phyloP scores from a whole-genome alignment of 2,888 invertebrate species.

The Eristalis intricaria region DNA sequence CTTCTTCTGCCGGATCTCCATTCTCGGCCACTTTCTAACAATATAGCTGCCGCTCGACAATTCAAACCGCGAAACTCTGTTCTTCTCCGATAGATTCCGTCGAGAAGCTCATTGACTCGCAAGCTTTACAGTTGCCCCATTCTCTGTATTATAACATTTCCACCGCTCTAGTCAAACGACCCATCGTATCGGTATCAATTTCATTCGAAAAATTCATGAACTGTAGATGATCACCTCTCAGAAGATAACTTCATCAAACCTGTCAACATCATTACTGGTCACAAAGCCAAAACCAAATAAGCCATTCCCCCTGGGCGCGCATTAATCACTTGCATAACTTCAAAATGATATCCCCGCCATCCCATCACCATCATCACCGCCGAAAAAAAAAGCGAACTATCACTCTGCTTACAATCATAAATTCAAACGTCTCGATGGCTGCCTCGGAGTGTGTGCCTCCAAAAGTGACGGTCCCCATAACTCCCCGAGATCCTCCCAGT shows the following conservation, averaged over 20 bases:
- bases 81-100: not conserved
- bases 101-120: not conserved
- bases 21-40: too few species aligned
- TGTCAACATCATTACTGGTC: not conserved
- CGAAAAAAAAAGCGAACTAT: not conserved
- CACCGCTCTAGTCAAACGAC: not conserved
- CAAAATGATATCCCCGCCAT: not conserved
- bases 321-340: not conserved
- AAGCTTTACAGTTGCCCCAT: not conserved
- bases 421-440: not conserved
- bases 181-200: not conserved
- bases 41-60: too few species aligned
- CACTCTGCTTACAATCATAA: not conserved
- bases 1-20: too few species aligned
- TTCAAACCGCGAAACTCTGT: too few species aligned
- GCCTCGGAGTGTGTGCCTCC: not conserved
- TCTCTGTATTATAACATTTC: not conserved
- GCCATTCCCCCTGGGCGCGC: not conserved
- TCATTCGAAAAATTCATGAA: not conserved
- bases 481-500: not conserved
- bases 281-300: too few species aligned
- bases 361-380: too few species aligned
- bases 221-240: not conserved
- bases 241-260: not conserved
- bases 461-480: not conserved